Evolutionary conservation across 1,140 invertebrate genomes (phyloP), one percentile per base, ranked within the genome.

Genomic region (Amphibalanus amphitrite): DNA sequence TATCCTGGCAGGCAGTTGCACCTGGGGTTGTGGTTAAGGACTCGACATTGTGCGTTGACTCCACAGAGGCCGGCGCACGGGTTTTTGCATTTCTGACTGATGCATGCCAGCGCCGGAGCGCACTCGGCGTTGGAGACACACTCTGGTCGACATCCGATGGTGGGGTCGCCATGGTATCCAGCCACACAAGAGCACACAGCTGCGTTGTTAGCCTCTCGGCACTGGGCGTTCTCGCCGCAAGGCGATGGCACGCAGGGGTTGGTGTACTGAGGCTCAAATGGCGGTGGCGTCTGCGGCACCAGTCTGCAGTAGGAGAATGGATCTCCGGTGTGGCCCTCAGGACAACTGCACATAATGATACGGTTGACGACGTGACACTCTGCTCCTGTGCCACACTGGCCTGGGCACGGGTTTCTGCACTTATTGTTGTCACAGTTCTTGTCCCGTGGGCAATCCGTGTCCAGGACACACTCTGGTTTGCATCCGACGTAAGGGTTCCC

Each of bases 111-210:
- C 73, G 86, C 83, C 69, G 82, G 82, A 67, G 85, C 82, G 74
- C 88, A 90, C 77, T 89, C 87, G 29, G 82, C 81, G 76, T 87
- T 86, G n/a, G 59, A 83, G 25, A 87, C 83, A 78, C 89, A 90
- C 81, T 90, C 88, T 25, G 87, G 87, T 75, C 86, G 30, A 77
- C 86, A 86, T 72, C 83, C 76, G 86, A 84, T 84, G 80, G 74
- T 93, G n/a, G 90, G 90, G 85, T 90, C 83, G 71, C 92, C 92
- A 40, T 83, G 87, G 77, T 85, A 91, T 33, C 85, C 86, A 73
- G 82, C 74, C 40, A 82, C 81, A 78, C 90, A 91, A 1, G 85
- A 79, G 77, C 89, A 91, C 33, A 84, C 33, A 15, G 33, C 33
- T 38, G 33, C 33, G 33, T 38, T 38, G 4, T 38, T 38, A 6